These are phyloP conservation scores for Himalopsyche phryganea DNA, from an alignment of 1,140 invertebrate genomes.

Conservation along the genomic window DNA sequence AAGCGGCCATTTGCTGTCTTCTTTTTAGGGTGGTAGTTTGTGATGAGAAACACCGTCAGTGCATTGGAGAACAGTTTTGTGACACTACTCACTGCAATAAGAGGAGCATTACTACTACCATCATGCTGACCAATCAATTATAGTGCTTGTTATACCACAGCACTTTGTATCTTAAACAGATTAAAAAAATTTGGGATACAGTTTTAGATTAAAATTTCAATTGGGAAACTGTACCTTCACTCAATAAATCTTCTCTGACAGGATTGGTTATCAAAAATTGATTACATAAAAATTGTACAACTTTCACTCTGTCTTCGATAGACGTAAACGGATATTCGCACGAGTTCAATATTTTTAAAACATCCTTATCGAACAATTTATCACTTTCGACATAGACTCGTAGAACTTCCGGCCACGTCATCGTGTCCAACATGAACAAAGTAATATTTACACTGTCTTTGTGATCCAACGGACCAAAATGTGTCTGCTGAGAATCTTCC, in stretches of 20 bases:
- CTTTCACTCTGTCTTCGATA: conserved; percentile 77
- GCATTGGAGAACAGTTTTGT: too few relatives aligned
- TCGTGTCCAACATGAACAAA: conserved; percentile 85
- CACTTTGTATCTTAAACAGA: too few relatives aligned
- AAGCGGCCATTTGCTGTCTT: too few relatives aligned
- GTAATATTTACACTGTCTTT: conserved; percentile 95
- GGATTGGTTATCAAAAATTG: conserved; percentile 91
- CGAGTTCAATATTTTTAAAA: conserved; percentile 65
- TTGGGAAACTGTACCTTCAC: conserved; percentile 68
- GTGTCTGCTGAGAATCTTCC: conserved; percentile 91
- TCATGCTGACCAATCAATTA: not conserved
- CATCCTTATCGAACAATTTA: conserved; percentile 69
- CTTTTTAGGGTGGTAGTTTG: too few relatives aligned
- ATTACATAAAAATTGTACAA: conserved; percentile 89
- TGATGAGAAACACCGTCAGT: too few relatives aligned
- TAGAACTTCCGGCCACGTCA: conserved; percentile 93
- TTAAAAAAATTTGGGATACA: too few relatives aligned
- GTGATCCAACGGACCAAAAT: conserved; percentile 92
- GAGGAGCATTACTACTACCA: too few relatives aligned
- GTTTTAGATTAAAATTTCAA: too few relatives aligned
- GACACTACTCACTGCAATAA: too few relatives aligned
- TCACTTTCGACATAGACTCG: conserved; percentile 87
- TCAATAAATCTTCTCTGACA: conserved; percentile 87
- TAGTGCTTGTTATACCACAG: not conserved
- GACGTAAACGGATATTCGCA: conserved; percentile 87